Evolutionary conservation across 2,888 invertebrate species (phyloP).

Genomic region (Nemapogon koenigi): DNA sequence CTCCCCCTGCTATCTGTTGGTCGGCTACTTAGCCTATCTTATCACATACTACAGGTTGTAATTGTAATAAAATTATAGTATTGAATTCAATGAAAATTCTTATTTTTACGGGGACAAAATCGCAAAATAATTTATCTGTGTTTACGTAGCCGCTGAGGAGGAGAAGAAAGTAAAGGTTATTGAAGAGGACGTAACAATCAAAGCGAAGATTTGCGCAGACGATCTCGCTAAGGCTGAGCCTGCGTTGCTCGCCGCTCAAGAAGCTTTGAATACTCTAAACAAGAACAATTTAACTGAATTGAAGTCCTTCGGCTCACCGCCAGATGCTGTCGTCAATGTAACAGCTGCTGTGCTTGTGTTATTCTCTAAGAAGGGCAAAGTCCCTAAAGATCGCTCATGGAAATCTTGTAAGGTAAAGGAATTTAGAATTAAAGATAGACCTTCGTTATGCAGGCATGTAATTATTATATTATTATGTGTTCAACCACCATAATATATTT

Average conservation of each 20-base stretch:
- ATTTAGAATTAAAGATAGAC: conserved; percentile 2
- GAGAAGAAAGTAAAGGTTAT: conserved; percentile 90
- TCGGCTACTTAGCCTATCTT: too few relatives aligned
- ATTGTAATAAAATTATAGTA: too few relatives aligned
- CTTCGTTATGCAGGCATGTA: not conserved
- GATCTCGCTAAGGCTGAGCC: conserved; percentile 93
- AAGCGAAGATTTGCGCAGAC: conserved; percentile 84
- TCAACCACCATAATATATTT: too few relatives aligned
- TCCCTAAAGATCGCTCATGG: conserved; percentile 93
- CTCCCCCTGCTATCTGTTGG: too few relatives aligned
- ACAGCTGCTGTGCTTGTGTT: conserved; percentile 87
- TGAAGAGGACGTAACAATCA: conserved; percentile 85
- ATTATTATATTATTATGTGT: too few relatives aligned
- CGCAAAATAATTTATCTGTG: too few relatives aligned
- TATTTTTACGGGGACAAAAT: too few relatives aligned
- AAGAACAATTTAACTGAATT: conserved; percentile 93
- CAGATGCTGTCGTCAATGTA: conserved; percentile 86
- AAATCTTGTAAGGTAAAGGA: conserved; percentile 77
- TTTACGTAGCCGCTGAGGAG: conserved; percentile 83
- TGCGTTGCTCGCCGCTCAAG: conserved; percentile 86
- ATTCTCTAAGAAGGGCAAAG: conserved; percentile 81
- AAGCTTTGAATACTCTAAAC: conserved; percentile 89
- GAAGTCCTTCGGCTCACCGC: conserved; percentile 93
- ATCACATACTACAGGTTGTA: too few relatives aligned
- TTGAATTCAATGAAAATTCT: too few relatives aligned